Evolutionary conservation across 2,113 vertebrate species (phyloP).

Genomic region (Rattus norvegicus): DNA sequence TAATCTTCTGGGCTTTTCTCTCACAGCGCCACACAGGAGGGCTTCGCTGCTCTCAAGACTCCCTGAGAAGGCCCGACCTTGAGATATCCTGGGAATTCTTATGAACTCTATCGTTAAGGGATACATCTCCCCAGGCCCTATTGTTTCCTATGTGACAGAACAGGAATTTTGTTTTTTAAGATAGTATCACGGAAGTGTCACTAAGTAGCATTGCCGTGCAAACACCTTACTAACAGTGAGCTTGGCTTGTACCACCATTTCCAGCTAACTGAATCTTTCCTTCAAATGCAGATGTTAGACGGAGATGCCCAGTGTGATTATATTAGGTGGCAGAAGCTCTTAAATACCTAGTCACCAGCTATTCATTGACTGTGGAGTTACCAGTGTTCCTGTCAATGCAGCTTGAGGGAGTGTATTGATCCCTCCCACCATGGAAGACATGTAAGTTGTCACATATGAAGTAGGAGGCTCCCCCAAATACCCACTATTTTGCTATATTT

Average conservation of each 20-base stretch:
- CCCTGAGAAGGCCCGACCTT: constrained; percentile 11
- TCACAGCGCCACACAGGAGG: background rate
- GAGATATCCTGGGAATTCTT: background rate
- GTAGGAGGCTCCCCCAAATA: background rate
- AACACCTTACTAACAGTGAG: background rate
- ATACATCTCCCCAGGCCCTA: background rate
- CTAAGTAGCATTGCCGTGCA: background rate
- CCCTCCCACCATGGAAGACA: background rate
- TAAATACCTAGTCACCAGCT: background rate
- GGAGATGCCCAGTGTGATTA: background rate
- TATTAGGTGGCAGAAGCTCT: background rate
- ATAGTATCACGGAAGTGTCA: background rate
- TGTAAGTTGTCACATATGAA: background rate
- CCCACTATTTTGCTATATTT: background rate
- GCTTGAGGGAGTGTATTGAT: background rate
- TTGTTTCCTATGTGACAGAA: background rate
- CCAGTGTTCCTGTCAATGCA: background rate
- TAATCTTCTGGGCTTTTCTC: background rate
- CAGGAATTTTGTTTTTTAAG: background rate
- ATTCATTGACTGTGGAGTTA: background rate
- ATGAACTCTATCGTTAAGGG: background rate
- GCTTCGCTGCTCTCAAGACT: background rate
- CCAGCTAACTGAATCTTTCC: background rate
- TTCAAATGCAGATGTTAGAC: background rate
- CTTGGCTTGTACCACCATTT: background rate